Base-by-base conservation (phyloP, 2,113 vertebrate genomes). In the Larimichthys crocea region DNA sequence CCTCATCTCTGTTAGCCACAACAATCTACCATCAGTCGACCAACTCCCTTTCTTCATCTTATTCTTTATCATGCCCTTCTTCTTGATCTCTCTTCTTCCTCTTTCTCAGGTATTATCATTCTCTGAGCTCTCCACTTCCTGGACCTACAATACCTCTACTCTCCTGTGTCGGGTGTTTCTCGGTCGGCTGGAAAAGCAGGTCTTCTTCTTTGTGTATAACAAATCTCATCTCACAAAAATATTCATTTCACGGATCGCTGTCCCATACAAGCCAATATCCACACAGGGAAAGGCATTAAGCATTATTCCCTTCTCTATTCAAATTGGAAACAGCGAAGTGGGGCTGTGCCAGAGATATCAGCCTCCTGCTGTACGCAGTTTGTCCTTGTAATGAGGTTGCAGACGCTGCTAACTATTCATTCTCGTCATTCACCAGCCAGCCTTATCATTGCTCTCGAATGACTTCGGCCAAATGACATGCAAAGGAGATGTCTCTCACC, bases 211-310 rank as follows among this genome's bases (percentile, higher is more conserved):
- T 59, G 79, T 80, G 79, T 85, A 53, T 80, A 88, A 88, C 85
- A 92, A 92, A 91, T 94, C 88, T 88, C 89, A 92, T 89, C 89
- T 86, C 84, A 62, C 79, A 87, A 89, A 91, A 92, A 94, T 90
- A 93, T 91, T 93, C 78, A 94, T 93, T 92, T 93, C 92, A 91
- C 72, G 84, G 91, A 86, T 93, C 85, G 73, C 82, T 90, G 86
- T 90, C 83, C 89, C 85, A 84, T 59, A 90, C 83, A 83, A 91
- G 87, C 86, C 84, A 77, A 91, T 92, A 90, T 89, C 74, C 84
- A 82, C 42, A 46, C 48, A 66, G 83, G 84, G 82, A 79, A 75
- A 89, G 86, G 86, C 87, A 90, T 91, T 90, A 90, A 70, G 88
- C 86, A 81, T 88, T 84, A 88, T 88, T 89, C 81, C 69, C 72